Evolutionary conservation across 2,888 invertebrate genomes (phyloP).

Genomic region (Osedax fenrisi): DNA sequence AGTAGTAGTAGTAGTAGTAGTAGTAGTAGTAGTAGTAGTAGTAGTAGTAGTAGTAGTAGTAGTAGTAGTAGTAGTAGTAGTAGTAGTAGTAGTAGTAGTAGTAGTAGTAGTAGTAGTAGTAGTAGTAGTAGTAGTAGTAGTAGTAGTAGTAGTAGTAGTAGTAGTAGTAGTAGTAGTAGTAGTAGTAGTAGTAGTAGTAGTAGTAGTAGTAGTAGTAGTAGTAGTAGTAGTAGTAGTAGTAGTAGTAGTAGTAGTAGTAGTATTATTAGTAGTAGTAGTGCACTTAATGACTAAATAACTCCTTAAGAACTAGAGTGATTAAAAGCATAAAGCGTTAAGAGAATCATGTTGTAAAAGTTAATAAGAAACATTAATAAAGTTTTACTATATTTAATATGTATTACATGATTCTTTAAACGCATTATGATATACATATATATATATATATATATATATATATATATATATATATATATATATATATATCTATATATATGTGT

Average conservation of each 20-base stretch:
- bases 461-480: no score
- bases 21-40: background rate
- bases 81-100: background rate
- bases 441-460: no score
- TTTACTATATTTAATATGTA: no score
- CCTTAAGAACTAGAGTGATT: no score
- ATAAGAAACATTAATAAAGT: no score
- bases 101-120: background rate
- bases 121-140: background rate
- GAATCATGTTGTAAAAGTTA: no score
- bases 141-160: background rate
- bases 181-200: background rate
- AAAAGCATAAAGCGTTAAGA: no score
- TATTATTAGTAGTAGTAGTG: background rate
- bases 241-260: background rate
- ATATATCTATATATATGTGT: no score
- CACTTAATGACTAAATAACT: no score
- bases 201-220: background rate
- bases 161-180: background rate
- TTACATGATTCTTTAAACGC: no score
- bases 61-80: background rate
- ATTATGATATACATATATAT: no score
- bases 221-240: background rate
- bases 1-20: background rate
- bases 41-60: background rate